phyloP scores from a whole-genome alignment of 2,797 vertebrate genomes.

The Myotis pilosus region DNA sequence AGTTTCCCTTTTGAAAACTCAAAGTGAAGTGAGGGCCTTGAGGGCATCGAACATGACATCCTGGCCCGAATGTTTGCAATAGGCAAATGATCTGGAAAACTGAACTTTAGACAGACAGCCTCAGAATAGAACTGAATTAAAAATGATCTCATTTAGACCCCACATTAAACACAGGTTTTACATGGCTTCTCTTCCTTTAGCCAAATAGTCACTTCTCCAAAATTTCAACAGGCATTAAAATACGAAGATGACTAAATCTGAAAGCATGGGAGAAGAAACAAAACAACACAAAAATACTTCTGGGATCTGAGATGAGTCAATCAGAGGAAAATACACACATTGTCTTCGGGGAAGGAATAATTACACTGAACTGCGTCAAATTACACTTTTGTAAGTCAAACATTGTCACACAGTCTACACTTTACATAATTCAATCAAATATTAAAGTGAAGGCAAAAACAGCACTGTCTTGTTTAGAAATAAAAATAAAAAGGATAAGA shows the following conservation, averaged over 20 bases:
- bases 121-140: not conserved
- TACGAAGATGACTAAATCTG: conserved; percentile 21
- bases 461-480: not conserved
- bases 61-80: not conserved
- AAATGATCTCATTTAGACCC: not conserved
- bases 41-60: not conserved
- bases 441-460: conserved; percentile 18
- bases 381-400: conserved; percentile 15
- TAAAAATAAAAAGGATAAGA: not conserved
- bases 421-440: conserved; percentile 4
- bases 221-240: conserved; percentile 45
- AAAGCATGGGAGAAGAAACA: conserved; percentile 31
- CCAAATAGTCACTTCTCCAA: conserved; percentile 35
- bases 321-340: conserved; percentile 28
- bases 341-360: conserved; percentile 4
- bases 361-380: not conserved
- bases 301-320: not conserved
- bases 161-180: not conserved
- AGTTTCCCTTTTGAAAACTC: conserved; percentile 26
- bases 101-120: not conserved
- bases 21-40: conserved; percentile 14
- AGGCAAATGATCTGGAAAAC: not conserved
- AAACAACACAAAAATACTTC: not conserved
- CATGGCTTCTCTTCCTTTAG: conserved; percentile 39
- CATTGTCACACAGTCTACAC: conserved; percentile 22